Base-by-base conservation (phyloP, 2,888 invertebrate species). In the Agrochola lychnidis region DNA sequence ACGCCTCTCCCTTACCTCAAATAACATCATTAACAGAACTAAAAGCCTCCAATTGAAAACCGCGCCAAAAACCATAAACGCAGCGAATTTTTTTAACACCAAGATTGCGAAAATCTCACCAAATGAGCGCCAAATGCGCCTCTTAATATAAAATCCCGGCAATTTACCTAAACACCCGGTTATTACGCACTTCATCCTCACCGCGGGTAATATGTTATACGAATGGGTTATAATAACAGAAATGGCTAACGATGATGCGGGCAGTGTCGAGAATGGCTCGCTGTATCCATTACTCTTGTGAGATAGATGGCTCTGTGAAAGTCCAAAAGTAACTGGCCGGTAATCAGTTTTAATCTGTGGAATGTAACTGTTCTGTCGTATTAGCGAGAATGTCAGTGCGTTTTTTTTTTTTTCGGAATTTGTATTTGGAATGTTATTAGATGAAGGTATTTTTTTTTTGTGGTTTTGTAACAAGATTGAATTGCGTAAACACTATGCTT, bases 211-310 rank as follows among this genome's bases (percentile, higher is more conserved):
- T 90, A 89, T 83, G 86, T 88, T 87, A 88, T 85, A 89, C 83
- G 89, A 91, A 92, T 92, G 88, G 91, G 79, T 82, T 85, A 88
- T 90, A 91, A 91, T 91, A 90, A 90, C 89, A 90, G 89, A 91
- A 90, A 90, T 89, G 84, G 87, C 89, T 90, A 90, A 91, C 91
- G 91, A 90, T 90, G 89, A 89, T 89, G 88, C 79, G 78, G 78
- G 36, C 80, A 84, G 76, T 79, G 82, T 79, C 76, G 83, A 68
- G 74, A 86, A 83, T 81, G 85, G 85, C 79, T 73, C 42, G 84
- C 82, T 72, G 71, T 83, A 88, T 78, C 79, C 89, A 89, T 90
- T 87, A 89, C 85, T 87, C 85, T 83, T 73, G 67, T 66, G 79
- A 91, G 92, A 91, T 89, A 84, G 86, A 92, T 92, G 88, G 77